These are phyloP conservation scores for Actinostola sp. DNA, from an alignment of 92 coral and sea anemone species.

Conservation along the genomic window DNA sequence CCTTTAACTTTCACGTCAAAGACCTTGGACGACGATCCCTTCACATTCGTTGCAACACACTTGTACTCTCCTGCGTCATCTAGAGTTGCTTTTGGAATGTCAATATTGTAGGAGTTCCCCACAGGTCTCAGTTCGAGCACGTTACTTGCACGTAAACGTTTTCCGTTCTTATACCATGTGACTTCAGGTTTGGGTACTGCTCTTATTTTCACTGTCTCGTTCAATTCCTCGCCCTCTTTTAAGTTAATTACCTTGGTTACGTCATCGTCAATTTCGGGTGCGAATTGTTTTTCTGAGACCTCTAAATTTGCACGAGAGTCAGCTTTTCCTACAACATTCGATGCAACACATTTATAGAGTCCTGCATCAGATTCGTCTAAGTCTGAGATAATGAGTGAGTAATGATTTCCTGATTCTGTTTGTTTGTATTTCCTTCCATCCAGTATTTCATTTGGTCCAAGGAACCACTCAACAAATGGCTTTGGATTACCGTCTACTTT, in stretches of 20 bases:
- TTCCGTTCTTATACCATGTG: conserved; percentile 75
- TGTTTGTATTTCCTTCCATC: conserved; percentile 60
- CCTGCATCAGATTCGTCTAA: conserved; percentile 69
- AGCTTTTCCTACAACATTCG: conserved; percentile 73
- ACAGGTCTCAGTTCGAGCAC: conserved; percentile 65
- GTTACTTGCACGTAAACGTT: conserved; percentile 54
- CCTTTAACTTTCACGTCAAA: conserved; percentile 88
- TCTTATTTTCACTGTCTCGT: conserved; percentile 47
- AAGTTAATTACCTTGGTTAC: conserved; percentile 40
- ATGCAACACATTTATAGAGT: conserved; percentile 80
- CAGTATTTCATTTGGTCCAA: conserved; percentile 54
- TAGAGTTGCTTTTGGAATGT: conserved; percentile 55
- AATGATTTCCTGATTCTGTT: conserved; percentile 67
- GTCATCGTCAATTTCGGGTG: conserved; percentile 62
- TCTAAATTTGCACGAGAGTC: conserved; percentile 55
- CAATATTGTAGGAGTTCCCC: conserved; percentile 65
- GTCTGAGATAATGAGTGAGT: conserved; percentile 64
- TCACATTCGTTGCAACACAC: conserved; percentile 85
- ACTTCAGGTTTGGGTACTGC: conserved; percentile 84
- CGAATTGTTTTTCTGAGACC: conserved; percentile 54
- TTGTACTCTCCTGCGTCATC: conserved; percentile 87
- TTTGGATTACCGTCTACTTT: conserved; percentile 79
- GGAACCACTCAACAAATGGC: conserved; percentile 86
- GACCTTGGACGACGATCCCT: conserved; percentile 76
- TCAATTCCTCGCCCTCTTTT: conserved; percentile 75